phyloP scores from a whole-genome alignment of 2,113 vertebrate genomes.

The Alaudala cheleensis region DNA sequence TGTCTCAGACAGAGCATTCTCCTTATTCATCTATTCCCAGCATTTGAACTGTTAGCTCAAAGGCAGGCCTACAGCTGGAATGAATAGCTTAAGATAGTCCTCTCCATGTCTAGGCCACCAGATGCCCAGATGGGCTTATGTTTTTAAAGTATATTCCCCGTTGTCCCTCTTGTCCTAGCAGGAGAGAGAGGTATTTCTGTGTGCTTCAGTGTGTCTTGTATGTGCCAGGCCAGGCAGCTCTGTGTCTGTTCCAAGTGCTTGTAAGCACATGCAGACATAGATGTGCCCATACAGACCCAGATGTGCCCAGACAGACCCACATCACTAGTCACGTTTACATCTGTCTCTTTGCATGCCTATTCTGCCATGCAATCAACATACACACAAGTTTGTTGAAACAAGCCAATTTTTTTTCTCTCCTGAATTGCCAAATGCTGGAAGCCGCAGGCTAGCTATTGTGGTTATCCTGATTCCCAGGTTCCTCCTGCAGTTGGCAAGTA shows the following conservation, averaged over 20 bases:
- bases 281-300: background rate
- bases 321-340: background rate
- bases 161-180: background rate
- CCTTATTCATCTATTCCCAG: background rate
- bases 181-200: background rate
- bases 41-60: background rate
- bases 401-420: background rate
- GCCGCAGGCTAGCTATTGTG: constrained; percentile 29
- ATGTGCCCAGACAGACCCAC: background rate
- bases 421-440: background rate
- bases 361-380: constrained; percentile 1
- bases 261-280: background rate
- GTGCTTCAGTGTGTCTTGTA: background rate
- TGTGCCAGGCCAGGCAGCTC: background rate
- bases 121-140: background rate
- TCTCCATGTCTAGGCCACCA: background rate
- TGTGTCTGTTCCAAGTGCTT: background rate
- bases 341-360: background rate
- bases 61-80: background rate
- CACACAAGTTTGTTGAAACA: background rate
- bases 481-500: constrained; percentile 1
- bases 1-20: background rate
- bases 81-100: background rate
- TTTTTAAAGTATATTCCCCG: background rate
- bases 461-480: constrained; percentile 41